These are phyloP conservation scores for Tyria jacobaeae DNA, from an alignment of 2,888 invertebrate genomes.

Conservation along the genomic window DNA sequence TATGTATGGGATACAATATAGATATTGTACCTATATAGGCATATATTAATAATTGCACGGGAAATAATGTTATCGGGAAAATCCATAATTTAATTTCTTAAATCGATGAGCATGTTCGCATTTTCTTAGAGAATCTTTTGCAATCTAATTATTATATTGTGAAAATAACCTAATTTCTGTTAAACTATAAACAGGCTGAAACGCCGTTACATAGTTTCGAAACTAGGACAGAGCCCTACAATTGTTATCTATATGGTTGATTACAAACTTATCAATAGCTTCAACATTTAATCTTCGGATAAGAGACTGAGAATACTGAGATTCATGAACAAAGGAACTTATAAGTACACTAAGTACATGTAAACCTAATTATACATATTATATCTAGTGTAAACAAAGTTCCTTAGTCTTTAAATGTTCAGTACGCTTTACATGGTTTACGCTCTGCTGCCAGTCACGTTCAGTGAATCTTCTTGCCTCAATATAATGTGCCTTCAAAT, in stretches of 20 bases:
- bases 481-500: slow-evolving; percentile 46
- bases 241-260: slow-evolving; percentile 34
- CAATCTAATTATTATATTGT: neutral
- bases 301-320: neutral
- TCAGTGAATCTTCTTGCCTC: slow-evolving; percentile 71
- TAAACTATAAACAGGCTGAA: slow-evolving; percentile 3
- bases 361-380: slow-evolving; percentile 28
- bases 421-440: slow-evolving; percentile 77
- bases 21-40: no score
- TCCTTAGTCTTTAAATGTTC: slow-evolving; percentile 52
- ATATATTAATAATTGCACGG: no score
- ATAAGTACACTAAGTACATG: slow-evolving; percentile 16
- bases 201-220: slow-evolving; percentile 23
- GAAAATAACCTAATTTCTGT: slow-evolving; percentile 4
- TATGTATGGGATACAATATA: no score
- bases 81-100: neutral
- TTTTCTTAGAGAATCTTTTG: neutral
- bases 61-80: no score
- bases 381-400: slow-evolving; percentile 34
- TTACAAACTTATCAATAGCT: slow-evolving; percentile 35
- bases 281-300: slow-evolving; percentile 29
- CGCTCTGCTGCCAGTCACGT: slow-evolving; percentile 73
- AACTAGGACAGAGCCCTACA: slow-evolving; percentile 34
- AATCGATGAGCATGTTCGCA: no score
- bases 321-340: slow-evolving; percentile 19